A percentile compares a stretch with the other conserved stretches of the same genome.
Conservation (phyloP, 2,113 vertebrate species). For the Ophiodon elongatus region DNA sequence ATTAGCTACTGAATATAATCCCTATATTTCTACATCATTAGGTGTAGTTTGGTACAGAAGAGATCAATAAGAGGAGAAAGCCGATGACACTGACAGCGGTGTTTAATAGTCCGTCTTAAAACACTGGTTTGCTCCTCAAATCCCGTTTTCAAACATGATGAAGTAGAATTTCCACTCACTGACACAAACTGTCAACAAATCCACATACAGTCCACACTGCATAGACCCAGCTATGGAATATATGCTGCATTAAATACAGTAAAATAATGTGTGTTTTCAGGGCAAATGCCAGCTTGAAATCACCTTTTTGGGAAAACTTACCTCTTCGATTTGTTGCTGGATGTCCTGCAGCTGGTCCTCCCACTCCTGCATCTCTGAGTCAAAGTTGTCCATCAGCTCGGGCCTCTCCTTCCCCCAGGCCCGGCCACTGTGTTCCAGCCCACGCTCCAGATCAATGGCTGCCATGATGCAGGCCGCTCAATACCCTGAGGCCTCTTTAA, state of each 20-base stretch:
- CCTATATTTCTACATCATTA: not conserved
- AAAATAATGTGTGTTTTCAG: not conserved
- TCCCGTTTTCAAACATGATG: not conserved
- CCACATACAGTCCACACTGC: not conserved
- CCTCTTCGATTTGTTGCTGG: slow-evolving; percentile 98
- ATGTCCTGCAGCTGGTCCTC: slow-evolving; percentile 97
- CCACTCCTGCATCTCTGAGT: slow-evolving; percentile 97
- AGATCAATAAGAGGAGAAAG: not conserved
- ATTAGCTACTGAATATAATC: not conserved
- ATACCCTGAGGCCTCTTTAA: slow-evolving; percentile 55
- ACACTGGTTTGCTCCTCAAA: not conserved
- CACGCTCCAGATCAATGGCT: slow-evolving; percentile 89
- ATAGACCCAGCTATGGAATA: not conserved
- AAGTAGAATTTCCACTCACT: not conserved
- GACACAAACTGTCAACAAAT: not conserved
- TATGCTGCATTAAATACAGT: not conserved
- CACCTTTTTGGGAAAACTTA: slow-evolving; percentile 64
- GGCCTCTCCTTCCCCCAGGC: slow-evolving; percentile 91
- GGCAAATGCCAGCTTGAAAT: no score
- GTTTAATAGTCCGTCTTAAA: no score
- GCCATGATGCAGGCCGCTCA: slow-evolving; percentile 71
- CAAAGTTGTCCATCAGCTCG: slow-evolving; percentile 92
- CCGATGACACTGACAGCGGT: no score
- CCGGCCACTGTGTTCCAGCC: slow-evolving; percentile 85
- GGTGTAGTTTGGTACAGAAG: not conserved